Evolutionary conservation across 2,797 vertebrate species (phyloP), one percentile per base, ranked within the genome.

Genomic region (Yasuhikotakia modesta): DNA sequence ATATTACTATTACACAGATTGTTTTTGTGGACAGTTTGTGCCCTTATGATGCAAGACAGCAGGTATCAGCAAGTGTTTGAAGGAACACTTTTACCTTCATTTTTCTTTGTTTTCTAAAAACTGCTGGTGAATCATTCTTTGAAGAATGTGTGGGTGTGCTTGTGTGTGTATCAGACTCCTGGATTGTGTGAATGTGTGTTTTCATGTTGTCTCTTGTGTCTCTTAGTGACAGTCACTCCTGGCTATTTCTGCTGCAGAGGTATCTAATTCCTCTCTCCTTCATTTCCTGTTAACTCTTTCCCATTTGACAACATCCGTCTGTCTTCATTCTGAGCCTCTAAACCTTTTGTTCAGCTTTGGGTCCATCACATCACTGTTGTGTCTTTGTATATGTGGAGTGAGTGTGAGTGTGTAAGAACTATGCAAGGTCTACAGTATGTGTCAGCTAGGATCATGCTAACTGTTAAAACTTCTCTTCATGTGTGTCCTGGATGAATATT

Each of bases 211-310:
- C 92, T 93, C 90, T 92, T 93, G 90, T 94, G 91, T 93, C 91
- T 92, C 92, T 93, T 81, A 94, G 93, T 94, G 92, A 90, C 93
- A 76, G 93, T 94, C 89, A 94, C 93, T 90, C 91, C 92, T 87
- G 92, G 93, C 91, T 94, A 93, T 93, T 94, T 94, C 93, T 94
- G 91, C 93, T 94, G 91, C 89, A 91, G 93, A 94, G 93, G 93
- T 94, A 94, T 91, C 91, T 93, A 68, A 91, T 88, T 79, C 60
- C 79, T 79, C 66, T 79, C 43, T 67, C 55, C 73, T 80, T 69
- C 72, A 72, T 72, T 61, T 39, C 46, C 74, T 78, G 74, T 19
- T 73, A 68, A 74, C 73, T 79, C 63, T 53, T 71, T 30, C 72
- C 79, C 70, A 71, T 84, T 67, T 75, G 70, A 81, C 19, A 11